Conservation (phyloP, 2,797 vertebrate species). For the Gobio occitaniae region DNA sequence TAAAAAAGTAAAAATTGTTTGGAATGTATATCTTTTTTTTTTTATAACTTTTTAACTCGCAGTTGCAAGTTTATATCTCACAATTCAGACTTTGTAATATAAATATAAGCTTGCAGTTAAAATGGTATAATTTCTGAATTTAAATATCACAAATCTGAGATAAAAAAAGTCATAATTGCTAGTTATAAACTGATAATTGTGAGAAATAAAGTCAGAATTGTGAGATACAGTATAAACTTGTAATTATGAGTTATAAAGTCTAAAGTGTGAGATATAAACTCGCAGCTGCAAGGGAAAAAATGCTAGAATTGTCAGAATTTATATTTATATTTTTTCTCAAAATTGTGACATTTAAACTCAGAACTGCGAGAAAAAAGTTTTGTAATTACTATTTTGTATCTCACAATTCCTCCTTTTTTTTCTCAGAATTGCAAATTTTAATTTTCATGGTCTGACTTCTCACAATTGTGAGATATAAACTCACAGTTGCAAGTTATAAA, state of each 20-base stretch:
- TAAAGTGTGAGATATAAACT: background rate
- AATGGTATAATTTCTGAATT: background rate
- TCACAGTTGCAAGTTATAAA: no score
- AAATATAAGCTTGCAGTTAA: no score
- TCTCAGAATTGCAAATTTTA: no score
- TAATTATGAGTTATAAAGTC: background rate
- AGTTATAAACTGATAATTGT: background rate
- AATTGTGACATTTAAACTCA: background rate
- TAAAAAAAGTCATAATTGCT: background rate
- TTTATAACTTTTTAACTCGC: no score
- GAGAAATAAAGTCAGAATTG: background rate
- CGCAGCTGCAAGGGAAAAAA: background rate
- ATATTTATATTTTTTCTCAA: background rate
- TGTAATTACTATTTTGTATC: no score
- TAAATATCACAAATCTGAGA: background rate
- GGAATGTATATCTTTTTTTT: background rate
- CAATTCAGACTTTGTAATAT: background rate
- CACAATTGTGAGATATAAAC: no score
- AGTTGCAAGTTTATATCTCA: no score
- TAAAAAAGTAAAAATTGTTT: background rate
- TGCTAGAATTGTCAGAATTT: background rate
- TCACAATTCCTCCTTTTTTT: no score
- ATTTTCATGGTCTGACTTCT: no score
- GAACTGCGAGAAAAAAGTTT: background rate
- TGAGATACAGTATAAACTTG: background rate